Base-by-base conservation (phyloP, 2,797 vertebrate species). In the Onychomys torridus region DNA sequence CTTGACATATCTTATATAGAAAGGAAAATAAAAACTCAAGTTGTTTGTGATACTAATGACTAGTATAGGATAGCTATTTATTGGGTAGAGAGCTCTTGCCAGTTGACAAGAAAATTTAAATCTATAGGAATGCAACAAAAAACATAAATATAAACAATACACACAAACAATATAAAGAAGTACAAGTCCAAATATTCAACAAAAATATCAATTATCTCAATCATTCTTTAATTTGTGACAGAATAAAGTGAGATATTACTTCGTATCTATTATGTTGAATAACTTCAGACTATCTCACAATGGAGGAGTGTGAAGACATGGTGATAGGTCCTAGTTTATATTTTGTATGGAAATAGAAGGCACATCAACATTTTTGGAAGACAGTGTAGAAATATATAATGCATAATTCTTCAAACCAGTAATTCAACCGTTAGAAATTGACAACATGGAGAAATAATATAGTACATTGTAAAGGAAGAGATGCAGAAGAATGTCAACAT, bases 1-100 rank as follows among this genome's bases (percentile, higher is more conserved):
- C 37, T 85, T 94, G 17, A 59, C 46, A 96, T 90, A 91, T 87
- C 6, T 86, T 77, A 91, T 76, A 77, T 29, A n/a, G 7, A 82
- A 76, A 92, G n/a, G 46, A 81, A 81, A 90, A 84, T 14, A 77
- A 37, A 63, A 16, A 65, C 19, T 57, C 5, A 69, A 90, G 12
- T n/a, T 77, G 21, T 89, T 96, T 94, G 11, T 65, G 67, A 73
- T 95, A 32, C 6, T 85, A 10, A 82, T 93, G n/a, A 78, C 21
- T 55, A 19, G 63, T 75, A 34, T 67, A 75, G 16, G 6, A 4
- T 57, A 78, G 23, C 86, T 92, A 86, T 95, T 92, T 90, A 93
- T 75, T 84, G 43, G n/a, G 34, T 2, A 73, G 46, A 93, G 91
- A 61, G 7, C 3, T 49, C 63, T 93, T 71, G 61, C 29, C 89